Percentiles rank a stretch among this genome's conserved stretches.
phyloP scores from a whole-genome alignment of 2,888 invertebrate genomes.

The Pherbina coryleti region DNA sequence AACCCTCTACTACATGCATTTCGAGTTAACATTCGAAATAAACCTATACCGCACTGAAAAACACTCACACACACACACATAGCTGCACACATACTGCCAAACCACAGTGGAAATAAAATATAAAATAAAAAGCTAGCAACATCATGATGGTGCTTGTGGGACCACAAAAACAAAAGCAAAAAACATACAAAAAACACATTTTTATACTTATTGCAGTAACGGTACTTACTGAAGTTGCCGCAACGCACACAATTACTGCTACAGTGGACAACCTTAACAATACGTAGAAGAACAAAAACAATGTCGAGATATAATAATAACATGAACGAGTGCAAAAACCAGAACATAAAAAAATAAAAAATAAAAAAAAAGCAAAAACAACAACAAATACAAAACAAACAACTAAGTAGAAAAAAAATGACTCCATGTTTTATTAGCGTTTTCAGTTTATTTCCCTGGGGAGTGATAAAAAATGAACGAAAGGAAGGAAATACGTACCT shows the following conservation, averaged over 20 bases:
- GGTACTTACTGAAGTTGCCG: slow-evolving; percentile 17
- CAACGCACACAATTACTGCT: slow-evolving; percentile 36
- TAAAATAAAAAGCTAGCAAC: slow-evolving; percentile 58
- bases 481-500: slow-evolving; percentile 29
- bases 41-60: slow-evolving; percentile 46
- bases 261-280: slow-evolving; percentile 39
- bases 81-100: slow-evolving; percentile 35
- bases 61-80: slow-evolving; percentile 44
- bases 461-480: slow-evolving; percentile 66
- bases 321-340: slow-evolving; percentile 1
- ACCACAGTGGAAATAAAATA: slow-evolving; percentile 63
- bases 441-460: slow-evolving; percentile 64
- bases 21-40: slow-evolving; percentile 63
- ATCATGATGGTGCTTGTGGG: slow-evolving; percentile 64
- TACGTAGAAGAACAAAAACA: slow-evolving; percentile 49
- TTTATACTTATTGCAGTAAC: slow-evolving; percentile 59
- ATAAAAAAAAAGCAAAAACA: not conserved
- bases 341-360: not conserved
- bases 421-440: slow-evolving; percentile 64
- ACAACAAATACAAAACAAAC: not conserved
- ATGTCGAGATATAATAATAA: slow-evolving; percentile 19
- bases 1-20: slow-evolving; percentile 63
- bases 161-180: slow-evolving; percentile 53
- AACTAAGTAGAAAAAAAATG: slow-evolving; percentile 47
- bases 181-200: slow-evolving; percentile 35